Conservation (phyloP, 2,113 vertebrate species). For the Scophthalmus maximus region DNA sequence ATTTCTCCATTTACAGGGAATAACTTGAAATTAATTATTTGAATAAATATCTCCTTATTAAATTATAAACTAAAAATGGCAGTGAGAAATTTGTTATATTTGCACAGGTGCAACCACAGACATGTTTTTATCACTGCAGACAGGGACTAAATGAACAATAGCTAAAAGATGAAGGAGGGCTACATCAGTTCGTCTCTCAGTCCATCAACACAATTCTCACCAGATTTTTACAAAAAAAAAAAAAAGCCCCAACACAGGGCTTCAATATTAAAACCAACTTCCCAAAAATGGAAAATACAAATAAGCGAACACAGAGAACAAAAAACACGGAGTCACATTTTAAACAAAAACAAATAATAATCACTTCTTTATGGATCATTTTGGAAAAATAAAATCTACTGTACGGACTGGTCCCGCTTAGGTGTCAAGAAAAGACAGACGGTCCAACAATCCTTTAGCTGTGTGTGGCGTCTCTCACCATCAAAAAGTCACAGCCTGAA, state of each 20-base stretch:
- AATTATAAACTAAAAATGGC: conserved; percentile 2
- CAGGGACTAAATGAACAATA: background rate
- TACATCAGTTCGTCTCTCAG: conserved; percentile 8
- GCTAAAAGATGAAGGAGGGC: conserved; percentile 2
- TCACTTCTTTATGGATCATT: conserved; percentile 50
- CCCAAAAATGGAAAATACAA: conserved; percentile 76
- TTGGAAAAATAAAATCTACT: conserved; percentile 54
- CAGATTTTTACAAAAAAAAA: conserved; percentile 7
- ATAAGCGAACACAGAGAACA: conserved; percentile 34
- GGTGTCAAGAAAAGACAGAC: background rate
- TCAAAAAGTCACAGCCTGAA: conserved; percentile 21
- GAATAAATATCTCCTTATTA: background rate
- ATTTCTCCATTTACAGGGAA: conserved; percentile 10
- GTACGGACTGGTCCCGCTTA: conserved; percentile 73
- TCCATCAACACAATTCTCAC: conserved; percentile 1
- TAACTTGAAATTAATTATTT: conserved; percentile 24
- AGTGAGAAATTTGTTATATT: conserved; percentile 17
- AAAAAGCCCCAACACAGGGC: conserved; percentile 65
- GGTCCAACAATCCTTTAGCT: conserved; percentile 15
- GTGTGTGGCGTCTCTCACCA: conserved; percentile 15
- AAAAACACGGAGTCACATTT: conserved; percentile 41
- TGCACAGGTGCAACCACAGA: conserved; percentile 28
- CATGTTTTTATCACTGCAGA: conserved; percentile 16
- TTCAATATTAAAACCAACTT: conserved; percentile 62
- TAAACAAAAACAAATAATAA: conserved; percentile 40